Evolutionary conservation across 2,888 invertebrate genomes (phyloP), one percentile per base, ranked within the genome.

Genomic region (Chamaedrilus cognettii): DNA sequence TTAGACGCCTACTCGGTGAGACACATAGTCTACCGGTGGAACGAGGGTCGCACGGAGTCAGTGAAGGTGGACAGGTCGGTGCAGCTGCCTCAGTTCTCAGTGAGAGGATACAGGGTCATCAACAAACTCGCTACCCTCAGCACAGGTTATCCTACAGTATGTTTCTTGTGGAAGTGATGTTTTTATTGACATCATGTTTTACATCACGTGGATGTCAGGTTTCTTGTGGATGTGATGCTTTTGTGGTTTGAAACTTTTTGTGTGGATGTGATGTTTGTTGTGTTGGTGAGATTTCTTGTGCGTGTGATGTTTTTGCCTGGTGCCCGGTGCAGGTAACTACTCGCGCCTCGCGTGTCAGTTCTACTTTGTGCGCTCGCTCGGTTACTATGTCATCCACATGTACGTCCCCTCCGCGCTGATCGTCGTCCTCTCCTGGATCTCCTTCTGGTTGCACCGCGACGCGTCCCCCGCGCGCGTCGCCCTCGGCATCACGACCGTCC

Each of bases 351-450:
- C 81, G 4, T 77, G 80, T n/a, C 90, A 89, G 77, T 91, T 92
- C 78, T 90, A 90, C 82, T 86, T 92, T 42, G 89, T 90, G 82
- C 87, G 93, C 2, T 91, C 91, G 82, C 91, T 91, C 88, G 92
- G 92, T 23, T 91, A 91, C 82, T 86, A 86, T 78, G 77, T 86
- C 51, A 85, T 86, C 60, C 86, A 87, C 79, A 85, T 87, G 66
- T 87, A 87, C 77, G 83, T 86, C 15, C 87, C 87, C 2, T 86
- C 86, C 69, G 82, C 83, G 60, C 81, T 86, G 55, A 82, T 86
- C 28, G 86, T 87, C 31, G 85, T 85, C 26, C 80, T 87, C 60
- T 85, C 85, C 2, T 86, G 93, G 93, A 92, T 93, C 1, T 91
- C 92, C 0, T 86, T 86, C 77, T 86, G 86, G 86, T 70, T 82